Conservation (phyloP, 2,113 vertebrate species). For the Paratilapia polleni region DNA sequence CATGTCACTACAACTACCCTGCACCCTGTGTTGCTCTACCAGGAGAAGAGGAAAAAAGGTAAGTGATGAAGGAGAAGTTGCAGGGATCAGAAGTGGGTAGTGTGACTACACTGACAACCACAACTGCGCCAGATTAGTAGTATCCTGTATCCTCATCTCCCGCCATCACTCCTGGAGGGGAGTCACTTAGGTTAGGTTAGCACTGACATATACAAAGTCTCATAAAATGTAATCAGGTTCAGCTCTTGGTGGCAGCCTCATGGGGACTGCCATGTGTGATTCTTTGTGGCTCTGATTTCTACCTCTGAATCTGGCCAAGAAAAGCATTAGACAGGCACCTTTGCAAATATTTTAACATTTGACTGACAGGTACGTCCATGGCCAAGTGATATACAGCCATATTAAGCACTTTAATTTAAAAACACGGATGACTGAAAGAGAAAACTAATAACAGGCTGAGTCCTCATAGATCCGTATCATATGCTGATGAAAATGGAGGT, state of each 20-base stretch:
- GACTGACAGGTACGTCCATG: not conserved
- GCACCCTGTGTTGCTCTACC: no score
- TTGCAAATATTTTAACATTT: not conserved
- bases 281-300: no score
- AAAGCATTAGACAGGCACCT: not conserved
- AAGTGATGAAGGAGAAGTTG: no score
- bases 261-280: not conserved
- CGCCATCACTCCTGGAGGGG: no score
- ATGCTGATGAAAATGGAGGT: not conserved
- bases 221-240: no score
- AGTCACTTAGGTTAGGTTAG: no score
- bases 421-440: slow-evolving; percentile 16
- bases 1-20: no score
- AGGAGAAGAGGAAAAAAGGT: no score
- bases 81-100: no score
- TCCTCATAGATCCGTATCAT: slow-evolving; percentile 12
- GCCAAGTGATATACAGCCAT: not conserved
- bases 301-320: not conserved
- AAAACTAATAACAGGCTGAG: slow-evolving; percentile 29
- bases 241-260: not conserved
- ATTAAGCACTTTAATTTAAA: slow-evolving; percentile 15
- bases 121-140: no score
- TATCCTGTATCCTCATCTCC: no score
- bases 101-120: no score
- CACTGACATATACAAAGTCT: not conserved